A percentile compares a stretch with the other conserved stretches of the same genome.
These are phyloP conservation scores for Morpho deidamia DNA, from an alignment of 2,888 invertebrate genomes.

Conservation along the genomic window DNA sequence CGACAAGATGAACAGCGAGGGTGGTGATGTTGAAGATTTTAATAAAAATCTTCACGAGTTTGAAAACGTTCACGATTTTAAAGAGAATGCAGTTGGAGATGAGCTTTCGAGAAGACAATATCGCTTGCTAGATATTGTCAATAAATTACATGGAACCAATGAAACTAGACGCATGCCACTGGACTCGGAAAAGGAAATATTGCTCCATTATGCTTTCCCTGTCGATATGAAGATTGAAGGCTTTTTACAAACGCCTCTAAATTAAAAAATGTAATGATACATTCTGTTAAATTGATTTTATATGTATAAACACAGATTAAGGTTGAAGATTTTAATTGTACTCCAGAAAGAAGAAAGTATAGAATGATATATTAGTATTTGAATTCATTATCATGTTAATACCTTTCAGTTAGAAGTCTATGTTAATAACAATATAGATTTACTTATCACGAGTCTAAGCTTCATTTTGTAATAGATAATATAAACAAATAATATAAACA, in stretches of 20 bases:
- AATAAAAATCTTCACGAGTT: slow-evolving; percentile 36
- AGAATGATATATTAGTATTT: too few species aligned
- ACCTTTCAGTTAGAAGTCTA: too few species aligned
- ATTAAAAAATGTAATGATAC: neutral
- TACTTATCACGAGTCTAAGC: too few species aligned
- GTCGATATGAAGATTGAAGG: slow-evolving; percentile 45
- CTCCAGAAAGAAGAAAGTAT: too few species aligned
- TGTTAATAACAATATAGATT: too few species aligned
- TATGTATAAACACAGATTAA: too few species aligned
- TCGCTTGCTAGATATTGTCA: slow-evolving; percentile 13
- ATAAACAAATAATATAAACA: too few species aligned
- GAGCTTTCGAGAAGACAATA: slow-evolving; percentile 15
- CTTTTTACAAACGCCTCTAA: slow-evolving; percentile 36
- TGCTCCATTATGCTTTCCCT: slow-evolving; percentile 48
- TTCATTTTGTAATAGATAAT: too few species aligned
- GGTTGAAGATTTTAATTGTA: too few species aligned
- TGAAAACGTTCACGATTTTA: slow-evolving; percentile 1
- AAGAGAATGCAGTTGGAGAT: slow-evolving; percentile 5
- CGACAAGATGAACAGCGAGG: slow-evolving; percentile 30
- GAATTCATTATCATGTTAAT: too few species aligned
- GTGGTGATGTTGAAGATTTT: slow-evolving; percentile 28
- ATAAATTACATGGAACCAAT: slow-evolving; percentile 23
- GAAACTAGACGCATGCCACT: slow-evolving; percentile 4
- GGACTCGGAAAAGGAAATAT: slow-evolving; percentile 31
- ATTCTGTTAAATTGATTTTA: too few species aligned